These are phyloP conservation scores for Tinamus guttatus DNA, from an alignment of 2,113 vertebrate species.

Conservation along the genomic window DNA sequence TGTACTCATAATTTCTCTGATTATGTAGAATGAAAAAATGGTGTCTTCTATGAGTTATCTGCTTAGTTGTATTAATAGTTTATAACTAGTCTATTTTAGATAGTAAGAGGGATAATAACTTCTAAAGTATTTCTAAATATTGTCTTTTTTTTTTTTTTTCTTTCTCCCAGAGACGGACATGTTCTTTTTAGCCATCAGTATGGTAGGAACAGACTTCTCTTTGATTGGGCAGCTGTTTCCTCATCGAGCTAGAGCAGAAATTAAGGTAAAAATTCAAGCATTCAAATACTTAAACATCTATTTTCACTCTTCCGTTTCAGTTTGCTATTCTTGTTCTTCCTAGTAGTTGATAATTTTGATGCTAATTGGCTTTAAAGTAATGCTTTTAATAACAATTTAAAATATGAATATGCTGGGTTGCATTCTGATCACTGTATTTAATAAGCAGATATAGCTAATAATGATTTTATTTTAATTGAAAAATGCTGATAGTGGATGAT, in stretches of 20 bases:
- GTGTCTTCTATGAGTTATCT: not conserved
- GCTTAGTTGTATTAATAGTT: not conserved
- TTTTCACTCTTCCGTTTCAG: not conserved
- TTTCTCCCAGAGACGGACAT: slow-evolving; percentile 93
- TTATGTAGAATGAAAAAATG: not conserved
- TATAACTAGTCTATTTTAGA: not conserved
- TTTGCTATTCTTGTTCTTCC: not conserved
- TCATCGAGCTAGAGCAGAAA: slow-evolving; percentile 92
- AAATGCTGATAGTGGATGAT: not conserved
- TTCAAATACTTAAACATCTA: not conserved
- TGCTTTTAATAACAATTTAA: not conserved
- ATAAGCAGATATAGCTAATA: not conserved
- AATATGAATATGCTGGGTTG: not conserved
- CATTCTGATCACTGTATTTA: not conserved
- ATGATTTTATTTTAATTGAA: not conserved
- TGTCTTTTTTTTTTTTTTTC: not conserved
- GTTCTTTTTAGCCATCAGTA: slow-evolving; percentile 98
- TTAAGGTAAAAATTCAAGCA: slow-evolving; percentile 85
- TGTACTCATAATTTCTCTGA: not conserved
- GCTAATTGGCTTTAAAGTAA: not conserved
- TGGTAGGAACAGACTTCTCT: slow-evolving; percentile 98
- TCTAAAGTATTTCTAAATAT: not conserved
- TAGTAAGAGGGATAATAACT: not conserved
- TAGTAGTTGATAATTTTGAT: not conserved
- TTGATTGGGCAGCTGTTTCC: slow-evolving; percentile 97